These are phyloP conservation scores for Eulimnadia texana DNA, from an alignment of 1,140 invertebrate species.

Conservation along the genomic window DNA sequence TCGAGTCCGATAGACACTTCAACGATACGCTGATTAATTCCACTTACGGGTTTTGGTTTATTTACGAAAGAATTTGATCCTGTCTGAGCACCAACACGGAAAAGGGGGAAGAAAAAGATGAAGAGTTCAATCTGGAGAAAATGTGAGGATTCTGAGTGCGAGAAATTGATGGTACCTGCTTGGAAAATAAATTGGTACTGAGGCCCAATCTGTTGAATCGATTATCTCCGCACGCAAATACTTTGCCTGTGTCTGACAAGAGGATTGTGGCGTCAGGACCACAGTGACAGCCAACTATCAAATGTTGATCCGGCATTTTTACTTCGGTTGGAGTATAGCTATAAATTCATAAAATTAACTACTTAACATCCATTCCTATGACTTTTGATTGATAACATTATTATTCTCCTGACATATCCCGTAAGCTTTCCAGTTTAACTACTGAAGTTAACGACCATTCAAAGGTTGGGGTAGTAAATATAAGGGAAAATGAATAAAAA, in stretches of 20 bases:
- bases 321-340: slow-evolving; percentile 36
- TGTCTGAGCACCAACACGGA: too few relatives aligned
- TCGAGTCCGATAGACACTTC: slow-evolving; percentile 39
- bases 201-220: slow-evolving; percentile 52
- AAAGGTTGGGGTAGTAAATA: too few relatives aligned
- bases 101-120: too few relatives aligned
- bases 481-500: too few relatives aligned
- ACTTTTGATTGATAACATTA: too few relatives aligned
- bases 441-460: too few relatives aligned
- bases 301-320: slow-evolving; percentile 32
- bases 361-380: neutral
- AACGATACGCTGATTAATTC: slow-evolving; percentile 27
- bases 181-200: slow-evolving; percentile 34
- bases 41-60: slow-evolving; percentile 5
- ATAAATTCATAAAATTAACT: slow-evolving; percentile 16
- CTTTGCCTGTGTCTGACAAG: slow-evolving; percentile 43
- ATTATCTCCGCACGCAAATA: slow-evolving; percentile 53
- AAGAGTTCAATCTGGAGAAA: too few relatives aligned
- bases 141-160: too few relatives aligned
- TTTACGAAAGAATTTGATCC: neutral
- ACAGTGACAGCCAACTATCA: slow-evolving; percentile 40
- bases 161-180: slow-evolving; percentile 21
- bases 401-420: too few relatives aligned
- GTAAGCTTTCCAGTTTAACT: too few relatives aligned
- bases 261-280: slow-evolving; percentile 48